phyloP scores from a whole-genome alignment of 1,140 invertebrate genomes.

The Helicorthomorpha holstii region DNA sequence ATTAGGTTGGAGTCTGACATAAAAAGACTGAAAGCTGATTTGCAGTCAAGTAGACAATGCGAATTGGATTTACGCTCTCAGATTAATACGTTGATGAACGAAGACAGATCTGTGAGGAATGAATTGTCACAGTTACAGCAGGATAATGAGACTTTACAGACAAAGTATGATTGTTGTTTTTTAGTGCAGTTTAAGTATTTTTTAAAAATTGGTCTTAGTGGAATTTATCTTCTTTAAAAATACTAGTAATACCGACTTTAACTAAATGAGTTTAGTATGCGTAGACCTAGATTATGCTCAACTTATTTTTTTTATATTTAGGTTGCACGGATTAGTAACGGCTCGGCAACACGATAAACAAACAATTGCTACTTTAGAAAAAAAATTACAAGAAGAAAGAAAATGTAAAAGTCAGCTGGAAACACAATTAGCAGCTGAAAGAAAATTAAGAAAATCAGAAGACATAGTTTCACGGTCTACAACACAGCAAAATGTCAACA shows the following conservation, averaged over 20 bases:
- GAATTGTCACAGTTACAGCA: constrained; percentile 59
- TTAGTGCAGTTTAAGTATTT: too few relatives aligned
- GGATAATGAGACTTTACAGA: constrained; percentile 63
- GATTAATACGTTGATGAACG: constrained; percentile 42
- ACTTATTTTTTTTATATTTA: constrained; percentile 17
- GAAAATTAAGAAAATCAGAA: constrained; percentile 47
- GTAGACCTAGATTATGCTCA: background rate
- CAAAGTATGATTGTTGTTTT: constrained; percentile 37
- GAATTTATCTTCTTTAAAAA: too few relatives aligned
- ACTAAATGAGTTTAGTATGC: too few relatives aligned
- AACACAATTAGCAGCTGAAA: constrained; percentile 51
- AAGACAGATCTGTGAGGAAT: constrained; percentile 51
- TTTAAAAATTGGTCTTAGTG: too few relatives aligned
- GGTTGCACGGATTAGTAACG: constrained; percentile 49
- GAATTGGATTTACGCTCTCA: constrained; percentile 72
- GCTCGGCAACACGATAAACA: constrained; percentile 60
- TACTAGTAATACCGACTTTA: too few relatives aligned
- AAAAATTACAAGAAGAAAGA: constrained; percentile 65
- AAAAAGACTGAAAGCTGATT: constrained; percentile 60
- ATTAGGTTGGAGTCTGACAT: constrained; percentile 47
- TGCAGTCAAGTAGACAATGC: constrained; percentile 44
- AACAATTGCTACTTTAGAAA: constrained; percentile 51
- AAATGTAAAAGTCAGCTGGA: constrained; percentile 53
- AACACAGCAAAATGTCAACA: constrained; percentile 22
- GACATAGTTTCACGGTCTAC: constrained; percentile 36